A percentile compares a stretch with the other conserved stretches of the same genome.
Evolutionary conservation across 2,797 vertebrate genomes (phyloP).

Genomic region (Malurus leucopterus): DNA sequence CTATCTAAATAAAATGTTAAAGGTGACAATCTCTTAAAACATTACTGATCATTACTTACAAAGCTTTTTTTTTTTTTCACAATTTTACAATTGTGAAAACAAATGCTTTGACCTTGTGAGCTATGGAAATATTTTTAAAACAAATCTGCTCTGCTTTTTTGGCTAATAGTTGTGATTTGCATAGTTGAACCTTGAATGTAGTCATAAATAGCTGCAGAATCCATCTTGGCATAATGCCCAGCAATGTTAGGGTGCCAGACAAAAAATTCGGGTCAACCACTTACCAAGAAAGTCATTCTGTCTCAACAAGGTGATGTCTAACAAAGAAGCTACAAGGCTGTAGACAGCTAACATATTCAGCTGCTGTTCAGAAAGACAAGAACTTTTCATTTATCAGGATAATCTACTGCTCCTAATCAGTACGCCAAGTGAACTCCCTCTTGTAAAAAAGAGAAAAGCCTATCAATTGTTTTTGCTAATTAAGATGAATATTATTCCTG

Average conservation of each 20-base stretch:
- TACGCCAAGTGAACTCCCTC: slow-evolving; percentile 72
- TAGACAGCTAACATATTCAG: slow-evolving; percentile 56
- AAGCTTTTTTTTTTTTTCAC: too few species aligned
- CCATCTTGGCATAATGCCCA: slow-evolving; percentile 50
- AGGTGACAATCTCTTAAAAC: slow-evolving; percentile 37
- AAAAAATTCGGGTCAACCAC: slow-evolving; percentile 49
- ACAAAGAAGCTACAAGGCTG: slow-evolving; percentile 54
- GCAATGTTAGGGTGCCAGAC: slow-evolving; percentile 57
- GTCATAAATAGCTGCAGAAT: slow-evolving; percentile 62
- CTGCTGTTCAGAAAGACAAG: slow-evolving; percentile 72
- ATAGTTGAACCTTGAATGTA: slow-evolving; percentile 60
- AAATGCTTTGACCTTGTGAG: slow-evolving; percentile 60
- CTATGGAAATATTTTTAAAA: slow-evolving; percentile 38
- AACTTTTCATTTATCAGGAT: slow-evolving; percentile 63
- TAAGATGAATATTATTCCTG: slow-evolving; percentile 84
- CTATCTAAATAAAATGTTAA: slow-evolving; percentile 47
- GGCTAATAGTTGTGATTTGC: slow-evolving; percentile 64
- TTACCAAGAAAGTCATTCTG: slow-evolving; percentile 48
- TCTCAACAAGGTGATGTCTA: slow-evolving; percentile 61
- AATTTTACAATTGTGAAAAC: slow-evolving; percentile 50
- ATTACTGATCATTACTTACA: slow-evolving; percentile 32
- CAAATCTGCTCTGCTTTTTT: slow-evolving; percentile 47
- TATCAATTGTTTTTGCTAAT: slow-evolving; percentile 88
- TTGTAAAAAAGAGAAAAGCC: slow-evolving; percentile 70
- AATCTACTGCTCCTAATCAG: slow-evolving; percentile 73